Conservation (phyloP, 2,888 invertebrate genomes). For the Calameuta idolon region DNA sequence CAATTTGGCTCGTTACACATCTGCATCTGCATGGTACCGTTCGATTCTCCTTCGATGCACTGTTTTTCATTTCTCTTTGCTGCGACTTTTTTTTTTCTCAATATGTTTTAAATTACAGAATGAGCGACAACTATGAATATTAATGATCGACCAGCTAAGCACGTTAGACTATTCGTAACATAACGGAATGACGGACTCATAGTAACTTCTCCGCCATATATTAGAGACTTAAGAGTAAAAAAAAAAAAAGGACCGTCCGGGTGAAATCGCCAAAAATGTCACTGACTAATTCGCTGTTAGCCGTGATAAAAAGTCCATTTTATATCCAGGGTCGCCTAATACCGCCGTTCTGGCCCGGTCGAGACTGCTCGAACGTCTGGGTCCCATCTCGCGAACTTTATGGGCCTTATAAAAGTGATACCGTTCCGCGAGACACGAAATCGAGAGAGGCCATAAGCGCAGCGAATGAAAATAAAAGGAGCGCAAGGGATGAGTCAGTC, state of each 20-base stretch:
- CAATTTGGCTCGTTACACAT: not conserved
- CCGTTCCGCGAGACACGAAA: slow-evolving; percentile 34
- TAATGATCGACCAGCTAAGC: not conserved
- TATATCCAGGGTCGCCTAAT: slow-evolving; percentile 42
- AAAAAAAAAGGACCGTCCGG: not conserved
- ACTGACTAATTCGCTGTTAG: slow-evolving; percentile 54
- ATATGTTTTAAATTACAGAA: not conserved
- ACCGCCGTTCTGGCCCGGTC: slow-evolving; percentile 36
- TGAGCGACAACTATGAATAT: not conserved
- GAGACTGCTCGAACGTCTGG: slow-evolving; percentile 37
- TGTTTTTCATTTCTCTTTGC: no score
- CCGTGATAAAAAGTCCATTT: slow-evolving; percentile 54
- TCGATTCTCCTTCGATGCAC: not conserved
- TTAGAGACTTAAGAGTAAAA: not conserved
- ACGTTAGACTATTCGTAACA: not conserved
- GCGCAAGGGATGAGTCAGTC: not conserved
- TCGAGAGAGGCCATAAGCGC: not conserved
- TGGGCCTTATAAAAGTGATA: slow-evolving; percentile 62
- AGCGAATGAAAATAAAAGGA: not conserved
- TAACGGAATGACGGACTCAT: not conserved
- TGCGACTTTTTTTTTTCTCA: not conserved
- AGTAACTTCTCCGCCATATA: not conserved
- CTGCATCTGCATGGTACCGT: not conserved
- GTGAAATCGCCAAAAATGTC: slow-evolving; percentile 42
- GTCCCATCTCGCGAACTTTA: slow-evolving; percentile 50